phyloP scores from a whole-genome alignment of 2,888 invertebrate species.

The Cacoxenus indagator region DNA sequence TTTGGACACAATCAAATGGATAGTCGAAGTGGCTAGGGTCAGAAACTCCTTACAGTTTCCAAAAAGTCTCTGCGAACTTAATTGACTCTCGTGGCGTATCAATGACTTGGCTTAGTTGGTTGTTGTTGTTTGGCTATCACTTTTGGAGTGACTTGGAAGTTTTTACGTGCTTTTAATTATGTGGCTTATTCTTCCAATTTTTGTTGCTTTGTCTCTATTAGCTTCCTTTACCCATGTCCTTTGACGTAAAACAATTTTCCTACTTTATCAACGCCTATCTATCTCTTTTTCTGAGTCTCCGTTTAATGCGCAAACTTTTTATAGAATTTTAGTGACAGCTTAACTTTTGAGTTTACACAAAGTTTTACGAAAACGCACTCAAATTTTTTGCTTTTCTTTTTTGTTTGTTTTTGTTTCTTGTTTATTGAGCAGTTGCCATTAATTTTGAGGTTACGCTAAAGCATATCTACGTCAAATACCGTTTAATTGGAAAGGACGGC shows the following conservation, averaged over 20 bases:
- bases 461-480: too few relatives aligned
- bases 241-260: slow-evolving; percentile 32
- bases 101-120: neutral
- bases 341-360: neutral
- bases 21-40: too few relatives aligned
- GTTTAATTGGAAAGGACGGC: too few relatives aligned
- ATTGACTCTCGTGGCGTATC: too few relatives aligned
- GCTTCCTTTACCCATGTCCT: slow-evolving; percentile 8
- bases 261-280: neutral
- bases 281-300: neutral
- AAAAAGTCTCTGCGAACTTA: too few relatives aligned
- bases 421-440: too few relatives aligned
- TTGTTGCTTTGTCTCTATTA: slow-evolving; percentile 3
- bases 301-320: neutral
- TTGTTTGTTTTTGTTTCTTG: neutral
- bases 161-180: neutral
- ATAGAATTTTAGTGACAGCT: slow-evolving; percentile 14
- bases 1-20: too few relatives aligned
- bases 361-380: neutral
- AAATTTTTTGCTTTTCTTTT: neutral
- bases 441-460: too few relatives aligned
- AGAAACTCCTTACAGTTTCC: too few relatives aligned
- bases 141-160: slow-evolving; percentile 3
- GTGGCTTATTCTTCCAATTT: neutral
- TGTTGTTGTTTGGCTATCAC: neutral